Evolutionary conservation across 2,797 vertebrate genomes (phyloP), one percentile per base, ranked within the genome.

Genomic region (Sebastes ruberrimus): DNA sequence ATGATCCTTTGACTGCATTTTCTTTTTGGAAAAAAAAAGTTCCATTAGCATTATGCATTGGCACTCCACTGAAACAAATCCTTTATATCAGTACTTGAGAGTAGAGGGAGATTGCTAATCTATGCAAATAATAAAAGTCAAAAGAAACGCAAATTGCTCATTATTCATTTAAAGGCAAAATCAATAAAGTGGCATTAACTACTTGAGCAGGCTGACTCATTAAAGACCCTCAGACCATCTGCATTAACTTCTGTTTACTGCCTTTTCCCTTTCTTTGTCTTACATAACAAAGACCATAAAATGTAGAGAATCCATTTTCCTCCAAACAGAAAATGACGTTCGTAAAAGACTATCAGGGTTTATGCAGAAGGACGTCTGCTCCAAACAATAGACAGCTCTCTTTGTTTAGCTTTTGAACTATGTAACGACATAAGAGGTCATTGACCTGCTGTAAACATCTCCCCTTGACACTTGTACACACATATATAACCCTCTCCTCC

Each of bases 121-220:
- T 56, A 78, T 73, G 85, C 22, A 73, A 84, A 89, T 70, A 79
- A 80, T 30, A 82, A 72, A 75, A 79, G 52, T 71, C 30, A 79
- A 78, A 80, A 57, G 75, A 83, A 88, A 78, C 69, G 59, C 53
- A 74, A 70, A 80, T 73, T 73, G 42, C 57, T 82, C 82, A 79
- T 88, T 86, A 77, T 89, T 88, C 27, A 85, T 77, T 84, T 80
- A 74, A 88, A 83, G 71, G 67, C 59, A 79, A 85, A 85, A 76
- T 87, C 82, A 84, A 89, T 88, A 74, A 55, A 71, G 71, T 76
- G n/a, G 76, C 72, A 75, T 84, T 75, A 62, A 71, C 59, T 78
- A 53, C 71, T 66, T 64, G 23, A 75, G 60, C 74, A 38, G 60
- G 55, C 30, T 22, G 61, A 80, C 74, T 80, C 81, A 85, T 86